Base-by-base conservation (phyloP, 2,888 invertebrate species). In the Tryphoninae sp. region DNA sequence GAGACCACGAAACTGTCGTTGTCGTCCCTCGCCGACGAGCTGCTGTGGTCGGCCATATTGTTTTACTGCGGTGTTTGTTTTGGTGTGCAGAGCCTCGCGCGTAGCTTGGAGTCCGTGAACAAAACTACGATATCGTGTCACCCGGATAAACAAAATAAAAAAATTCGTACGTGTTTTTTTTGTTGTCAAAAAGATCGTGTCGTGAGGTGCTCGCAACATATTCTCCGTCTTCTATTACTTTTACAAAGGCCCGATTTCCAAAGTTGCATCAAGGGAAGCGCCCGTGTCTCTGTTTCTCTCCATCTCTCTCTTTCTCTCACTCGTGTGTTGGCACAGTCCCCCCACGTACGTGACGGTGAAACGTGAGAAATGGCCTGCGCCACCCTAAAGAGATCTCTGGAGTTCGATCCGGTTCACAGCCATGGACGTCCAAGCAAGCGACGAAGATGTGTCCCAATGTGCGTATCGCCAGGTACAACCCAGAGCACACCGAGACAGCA, bases 331-430 rank as follows among this genome's bases (percentile, higher is more conserved):
- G n/a, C 45, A 42, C 19, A 23, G 23, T 22, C 61, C 45, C 33
- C 53, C 72, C 19, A 22, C 83, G 87, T 86, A 83, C 81, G 83
- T 83, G 77, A 84, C 82, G 80, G 84, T 78, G 74, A 80, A 79
- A 84, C 83, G 88, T 89, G 90, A 92, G 95, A 95, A 94, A 99
- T 99, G 98, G 98, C 98, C 94, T 98, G 98, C 95, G 98, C 98
- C 93, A 98, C 98, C 90, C 94, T 98, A 87, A 98, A 98, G 94
- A 95, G 98, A 93, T 96, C 96, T 92, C 94, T 98, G 91, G 98
- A 98, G 92, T 98, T 98, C 95, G 98, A 98, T 93, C 96, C 98
- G 86, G 94, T 95, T 85, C 95, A 98, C 93, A 96, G 96, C 91
- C 96, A 96, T 90, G 93, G 93, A 81, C 94, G 97, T 89, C 97